Evolutionary conservation across 2,113 vertebrate genomes (phyloP), one percentile per base, ranked within the genome.

Genomic region (Lophura nycthemera): DNA sequence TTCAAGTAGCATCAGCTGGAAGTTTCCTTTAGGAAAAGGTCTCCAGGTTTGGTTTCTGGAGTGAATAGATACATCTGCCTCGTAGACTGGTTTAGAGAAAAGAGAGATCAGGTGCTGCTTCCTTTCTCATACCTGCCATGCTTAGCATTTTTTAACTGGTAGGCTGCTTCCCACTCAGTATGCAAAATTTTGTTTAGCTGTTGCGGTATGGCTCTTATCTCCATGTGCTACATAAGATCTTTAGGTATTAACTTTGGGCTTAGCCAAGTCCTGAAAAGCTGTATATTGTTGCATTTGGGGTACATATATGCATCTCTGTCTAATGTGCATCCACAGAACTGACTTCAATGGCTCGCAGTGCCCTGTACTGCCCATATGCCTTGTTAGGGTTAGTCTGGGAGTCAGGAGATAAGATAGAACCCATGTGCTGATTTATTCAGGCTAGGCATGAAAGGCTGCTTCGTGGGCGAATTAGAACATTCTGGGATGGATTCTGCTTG

Each of bases 91-190:
- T 67, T 88, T 25, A 65, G 66, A 89, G 74, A 69, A 78, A 42
- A 66, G 52, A 86, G 65, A 76, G 43, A n/a, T 64, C 63, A 87
- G 57, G 38, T 75, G 45, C 57, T 88, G 76, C 74, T 92, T 90
- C 60, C 38, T 86, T 75, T 50, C 65, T 90, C 90, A 57, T 88
- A 83, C 90, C 83, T 93, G 70, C 80, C 76, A 0, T 92, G 73
- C 61, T 75, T 86, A 45, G 65, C 82, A 81, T 69, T 90, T 88
- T 93, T 92, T 30, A 83, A 81, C 52, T 47, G 73, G 83, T 65
- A 93, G 69, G 73, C 95, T 90, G 79, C 95, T 94, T 94, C 93
- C 96, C 95, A 94, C 95, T 92, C 83, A 47, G 45, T 88, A 75
- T 88, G 43, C 65, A 86, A 88, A 90, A 92, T 71, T 92, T 86